Base-by-base conservation (phyloP, 2,888 invertebrate species). In the Andrena fulva region DNA sequence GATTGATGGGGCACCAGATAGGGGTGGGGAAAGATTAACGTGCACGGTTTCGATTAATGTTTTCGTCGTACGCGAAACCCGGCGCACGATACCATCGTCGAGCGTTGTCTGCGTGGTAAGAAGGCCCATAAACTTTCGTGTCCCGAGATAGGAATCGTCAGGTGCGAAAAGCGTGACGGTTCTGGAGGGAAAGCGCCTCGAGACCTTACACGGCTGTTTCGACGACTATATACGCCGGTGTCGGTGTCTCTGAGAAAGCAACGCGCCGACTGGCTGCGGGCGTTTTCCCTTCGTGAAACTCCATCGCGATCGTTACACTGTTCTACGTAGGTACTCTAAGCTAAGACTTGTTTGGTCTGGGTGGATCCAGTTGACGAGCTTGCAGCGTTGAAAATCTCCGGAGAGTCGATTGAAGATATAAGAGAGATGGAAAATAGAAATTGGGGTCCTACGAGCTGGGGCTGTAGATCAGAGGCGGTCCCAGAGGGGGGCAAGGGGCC, bases 151-250 rank as follows among this genome's bases (percentile, higher is more conserved):
- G 89, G 90, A 88, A 91, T 92, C 92, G 91, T 91, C 91, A 91
- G 87, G 92, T 90, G 92, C 92, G 91, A 93, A 93, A 93, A 93
- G 93, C 93, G 93, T 93, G 92, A 93, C 93, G 92, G 91, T 91
- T 89, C 91, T 90, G 84, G 87, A 91, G 92, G 92, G 93, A 93
- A 93, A 93, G 93, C 93, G 92, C 89, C 89, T 90, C 89, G 82
- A 84, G 89, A 84, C 87, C 85, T 89, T 75, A 81, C 56, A 27
- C 79, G 67, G 73, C 66, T 80, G 87, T 77, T 77, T 42, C 85
- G 82, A 77, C 72, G 66, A 82, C 70, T 81, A 75, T 80, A 64
- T 74, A 82, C 56, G 75, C 75, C 75, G 79, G 29, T 66, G 78
- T 74, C 80, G 52, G 71, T 80, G 78, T 77, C 84, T 87, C 78